A percentile compares a stretch with the other conserved stretches of the same genome.
Conservation (phyloP, 2,888 invertebrate genomes). For the Dasysyrphus albostriatus region DNA sequence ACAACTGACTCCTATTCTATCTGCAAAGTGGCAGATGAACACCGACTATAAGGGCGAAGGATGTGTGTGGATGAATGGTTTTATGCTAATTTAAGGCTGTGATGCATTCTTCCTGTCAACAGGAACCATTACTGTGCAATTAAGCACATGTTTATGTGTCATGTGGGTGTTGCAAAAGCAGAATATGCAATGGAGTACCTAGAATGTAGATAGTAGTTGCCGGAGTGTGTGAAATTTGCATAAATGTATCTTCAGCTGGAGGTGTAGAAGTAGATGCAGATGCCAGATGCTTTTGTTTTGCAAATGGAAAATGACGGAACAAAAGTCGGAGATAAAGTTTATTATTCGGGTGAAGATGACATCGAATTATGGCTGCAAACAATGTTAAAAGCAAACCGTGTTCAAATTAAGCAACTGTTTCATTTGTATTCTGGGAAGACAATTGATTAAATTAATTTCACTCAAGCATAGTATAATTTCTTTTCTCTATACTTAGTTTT, state of each 20-base stretch:
- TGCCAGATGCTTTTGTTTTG: constrained; percentile 30
- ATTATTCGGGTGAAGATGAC: constrained; percentile 66
- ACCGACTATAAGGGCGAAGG: constrained; percentile 40
- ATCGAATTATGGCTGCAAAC: constrained; percentile 67
- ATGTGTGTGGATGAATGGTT: constrained; percentile 63
- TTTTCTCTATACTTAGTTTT: no score
- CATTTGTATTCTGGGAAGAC: constrained; percentile 11
- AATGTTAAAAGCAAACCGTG: constrained; percentile 54
- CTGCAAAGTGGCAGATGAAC: constrained; percentile 67
- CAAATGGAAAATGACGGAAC: constrained; percentile 55
- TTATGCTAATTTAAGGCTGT: constrained; percentile 74
- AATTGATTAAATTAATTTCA: constrained; percentile 16
- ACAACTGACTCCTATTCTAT: constrained; percentile 45
- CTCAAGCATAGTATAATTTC: not conserved
- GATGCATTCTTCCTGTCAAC: constrained; percentile 80
- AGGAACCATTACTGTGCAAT: constrained; percentile 79
- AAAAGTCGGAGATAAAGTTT: constrained; percentile 65
- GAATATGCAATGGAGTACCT: constrained; percentile 57
- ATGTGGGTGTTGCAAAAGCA: constrained; percentile 69
- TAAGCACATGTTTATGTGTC: constrained; percentile 79
- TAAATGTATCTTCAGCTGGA: constrained; percentile 48
- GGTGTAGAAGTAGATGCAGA: constrained; percentile 3
- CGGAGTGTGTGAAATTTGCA: constrained; percentile 67
- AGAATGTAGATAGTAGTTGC: constrained; percentile 19
- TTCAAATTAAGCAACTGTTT: constrained; percentile 29